Evolutionary conservation across 2,113 vertebrate genomes (phyloP), one percentile per base, ranked within the genome.

Genomic region (Lepisosteus osseus): DNA sequence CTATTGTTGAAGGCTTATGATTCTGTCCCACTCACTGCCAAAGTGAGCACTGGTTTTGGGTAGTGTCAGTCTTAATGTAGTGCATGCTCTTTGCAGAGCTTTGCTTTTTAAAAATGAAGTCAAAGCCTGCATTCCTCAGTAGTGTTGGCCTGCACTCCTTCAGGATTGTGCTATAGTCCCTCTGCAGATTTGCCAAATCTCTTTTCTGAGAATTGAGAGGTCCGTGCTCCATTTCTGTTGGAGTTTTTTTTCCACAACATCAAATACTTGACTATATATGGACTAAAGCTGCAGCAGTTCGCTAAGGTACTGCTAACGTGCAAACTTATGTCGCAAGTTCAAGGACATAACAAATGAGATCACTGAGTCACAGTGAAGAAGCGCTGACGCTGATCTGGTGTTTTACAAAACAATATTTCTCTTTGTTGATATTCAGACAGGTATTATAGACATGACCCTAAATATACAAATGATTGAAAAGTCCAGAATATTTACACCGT

Each of bases 181-280:
- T 7, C 43, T 45, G 3, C 7, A 15, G n/a, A 12, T 72, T 29
- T 6, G 41, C 40, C 14, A 45, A 44, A 70, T 44, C 67, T 61
- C 7, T 7, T 42, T 44, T 66, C 64, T 45, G n/a, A 63, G 45
- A 51, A 47, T 47, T 47, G 65, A 65, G 64, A 54, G 41, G 15
- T 40, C 6, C 43, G 12, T 42, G 29, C 63, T 41, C 17, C 11
- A 67, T 42, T 9, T 41, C 40, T 1, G 14, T 14, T n/a, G 13
- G 40, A 0, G 4, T 65, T 7, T 62, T 13, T 75, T 59, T 63
- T 65, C 55, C 51, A 57, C 66, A 73, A 74, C 66, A 42, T 72
- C 29, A 64, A 67, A 76, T 72, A 67, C 72, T 67, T 81, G 71
- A 40, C 79, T 79, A 73, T 81, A 78, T 81, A 79, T 74, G 78